Evolutionary conservation across 1,140 invertebrate genomes (phyloP), one percentile per base, ranked within the genome.

Genomic region (Alviniconcha marisindica): DNA sequence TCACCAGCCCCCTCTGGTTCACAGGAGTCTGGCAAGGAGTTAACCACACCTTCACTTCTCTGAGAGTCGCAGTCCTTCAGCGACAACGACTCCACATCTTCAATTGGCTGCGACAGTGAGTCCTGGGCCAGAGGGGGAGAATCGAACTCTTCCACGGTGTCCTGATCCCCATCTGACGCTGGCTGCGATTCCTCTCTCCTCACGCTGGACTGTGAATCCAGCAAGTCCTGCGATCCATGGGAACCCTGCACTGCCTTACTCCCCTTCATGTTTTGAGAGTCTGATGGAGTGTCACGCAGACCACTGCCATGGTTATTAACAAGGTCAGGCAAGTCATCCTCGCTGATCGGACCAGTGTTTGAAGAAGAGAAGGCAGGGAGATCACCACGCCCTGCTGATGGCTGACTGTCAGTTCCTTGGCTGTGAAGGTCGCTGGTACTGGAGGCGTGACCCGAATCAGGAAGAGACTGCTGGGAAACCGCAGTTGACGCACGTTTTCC

Each of bases 71-170:
- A 31, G 28, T 63, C 73, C 33, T 76, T 51, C 5, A 44, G 1
- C 15, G 71, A 44, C 21, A 76, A 28, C n/a, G 73, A 76, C 18
- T 76, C 73, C 73, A 76, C 44, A 10, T 76, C 54, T 60, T 79
- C 51, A 79, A 48, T 63, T 1, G 7, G 40, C 63, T 66, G 79
- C 24, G 66, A 69, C 60, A 42, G 79, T 12, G 56, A 69, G 28
- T 31, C 2, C 38, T 40, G 2, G 77, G 36, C 28, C 31, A 28
- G n/a, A 31, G 28, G n/a, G 0, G 54, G 82, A 36, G 81, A 82
- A 54, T 66, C 44, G 5, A 31, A 44, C 40, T 74, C n/a, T 56
- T 82, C 71, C 31, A 54, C 71, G 28, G 38, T 40, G 4, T n/a
- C 18, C 24, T 76, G 14, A 40, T 40, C 36, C 33, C 24, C 12